Percentiles rank a stretch among this genome's conserved stretches.
Evolutionary conservation across 2,888 invertebrate species (phyloP).

Genomic region (Bibio marci): DNA sequence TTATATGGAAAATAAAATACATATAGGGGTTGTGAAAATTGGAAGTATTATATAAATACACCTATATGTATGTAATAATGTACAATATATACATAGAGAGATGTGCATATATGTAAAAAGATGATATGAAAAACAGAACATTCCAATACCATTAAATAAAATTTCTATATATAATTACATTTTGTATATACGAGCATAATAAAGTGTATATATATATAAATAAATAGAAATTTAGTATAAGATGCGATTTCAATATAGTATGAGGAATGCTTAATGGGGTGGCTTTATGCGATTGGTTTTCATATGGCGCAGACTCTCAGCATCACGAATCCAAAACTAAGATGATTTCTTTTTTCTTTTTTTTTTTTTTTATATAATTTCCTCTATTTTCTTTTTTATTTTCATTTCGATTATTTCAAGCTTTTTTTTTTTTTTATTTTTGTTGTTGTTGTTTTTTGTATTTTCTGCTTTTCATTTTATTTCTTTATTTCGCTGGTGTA

Average conservation of each 20-base stretch:
- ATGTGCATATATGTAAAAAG: background rate
- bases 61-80: too few species aligned
- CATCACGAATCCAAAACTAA: slow-evolving; percentile 28
- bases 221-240: slow-evolving; percentile 1
- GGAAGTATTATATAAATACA: too few species aligned
- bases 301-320: slow-evolving; percentile 33
- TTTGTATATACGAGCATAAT: too few species aligned
- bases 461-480: too few species aligned
- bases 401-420: background rate
- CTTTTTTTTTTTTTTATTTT: slow-evolving; percentile 1
- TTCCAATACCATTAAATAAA: too few species aligned
- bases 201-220: background rate
- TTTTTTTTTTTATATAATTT: background rate
- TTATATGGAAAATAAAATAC: too few species aligned
- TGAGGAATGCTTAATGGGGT: slow-evolving; percentile 25
- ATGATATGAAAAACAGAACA: slow-evolving; percentile 2
- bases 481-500: too few species aligned
- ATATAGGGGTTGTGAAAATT: too few species aligned
- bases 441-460: slow-evolving; percentile 1
- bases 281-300: slow-evolving; percentile 34
- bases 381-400: background rate
- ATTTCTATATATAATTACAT: too few species aligned
- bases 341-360: slow-evolving; percentile 9
- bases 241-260: too few species aligned
- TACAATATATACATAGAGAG: background rate